Base-by-base conservation (phyloP, 2,113 vertebrate genomes). In the Phoenicopterus ruber region DNA sequence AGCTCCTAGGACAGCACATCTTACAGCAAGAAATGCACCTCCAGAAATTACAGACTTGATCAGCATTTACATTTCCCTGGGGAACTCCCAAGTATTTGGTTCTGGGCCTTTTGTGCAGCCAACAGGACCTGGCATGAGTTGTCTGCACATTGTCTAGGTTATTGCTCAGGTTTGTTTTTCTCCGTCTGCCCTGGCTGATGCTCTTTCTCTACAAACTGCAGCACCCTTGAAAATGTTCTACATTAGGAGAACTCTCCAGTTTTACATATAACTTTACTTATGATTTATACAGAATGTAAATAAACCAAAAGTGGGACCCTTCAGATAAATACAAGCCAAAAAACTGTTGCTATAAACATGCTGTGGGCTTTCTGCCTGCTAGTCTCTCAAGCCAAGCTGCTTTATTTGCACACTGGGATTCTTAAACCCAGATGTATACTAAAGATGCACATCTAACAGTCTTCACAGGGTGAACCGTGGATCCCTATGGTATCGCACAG, bases 211-310 rank as follows among this genome's bases (percentile, higher is more conserved):
- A 8, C 34, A 92, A 76, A 80, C 44, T 24, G 11, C 62, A 59
- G 50, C 83, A 90, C 17, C 18, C 85, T 72, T 19, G 40, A 50
- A 59, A 65, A 7, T 18, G 3, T 80, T 90, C 61, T 57, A 4
- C 47, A 34, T 72, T 44, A 83, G 55, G 12, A 90, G 8, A 55
- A 52, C 21, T 63, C 92, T 54, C 57, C 17, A 58, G 32, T 59
- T 76, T 67, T 77, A 96, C 91, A 91, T 90, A 82, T 52, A 93
- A n/a, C 65, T 90, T 67, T 10, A 13, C 25, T 82, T 95, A 63
- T 52, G 10, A 92, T 87, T 94, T 97, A 78, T 81, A 42, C 18
- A 91, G 87, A 69, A 80, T 88, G 14, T 94, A 95, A 82, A 95
- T 94, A 88, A 96, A 85, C 1, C 10, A n/a, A 31, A 69, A 96